These are phyloP conservation scores for Taenioides sp. DNA, from an alignment of 2,797 vertebrate genomes.

Conservation along the genomic window DNA sequence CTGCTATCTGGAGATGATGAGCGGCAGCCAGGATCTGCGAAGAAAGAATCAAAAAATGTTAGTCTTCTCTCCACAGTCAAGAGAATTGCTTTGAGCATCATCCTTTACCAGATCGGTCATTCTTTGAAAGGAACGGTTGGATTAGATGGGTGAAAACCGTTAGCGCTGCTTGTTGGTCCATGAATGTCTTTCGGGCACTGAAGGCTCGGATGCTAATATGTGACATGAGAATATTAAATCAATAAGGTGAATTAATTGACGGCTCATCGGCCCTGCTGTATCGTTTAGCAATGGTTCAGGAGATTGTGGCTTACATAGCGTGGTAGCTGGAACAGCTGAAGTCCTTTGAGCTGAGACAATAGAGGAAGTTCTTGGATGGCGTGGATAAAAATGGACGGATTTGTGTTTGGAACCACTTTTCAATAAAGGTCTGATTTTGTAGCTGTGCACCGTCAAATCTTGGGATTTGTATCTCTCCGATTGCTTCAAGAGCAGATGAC, in stretches of 20 bases:
- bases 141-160: too few species aligned
- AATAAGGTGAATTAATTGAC: neutral
- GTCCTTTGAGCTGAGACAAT: constrained; percentile 14
- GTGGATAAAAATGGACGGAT: constrained; percentile 47
- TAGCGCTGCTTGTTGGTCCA: constrained; percentile 24
- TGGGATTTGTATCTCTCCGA: constrained; percentile 44
- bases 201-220: constrained; percentile 26
- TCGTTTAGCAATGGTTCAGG: neutral
- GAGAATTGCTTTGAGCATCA: too few species aligned
- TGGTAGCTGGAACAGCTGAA: constrained; percentile 51
- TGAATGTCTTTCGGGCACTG: constrained; percentile 15
- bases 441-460: constrained; percentile 43
- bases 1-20: too few species aligned
- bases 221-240: constrained; percentile 17
- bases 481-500: constrained; percentile 47
- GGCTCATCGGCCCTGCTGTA: neutral
- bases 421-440: constrained; percentile 25
- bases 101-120: too few species aligned
- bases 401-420: constrained; percentile 38
- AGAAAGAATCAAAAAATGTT: too few species aligned
- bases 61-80: too few species aligned
- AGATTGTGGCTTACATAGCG: constrained; percentile 45
- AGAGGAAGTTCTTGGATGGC: constrained; percentile 47
- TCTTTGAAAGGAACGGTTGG: too few species aligned
- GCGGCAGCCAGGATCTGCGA: too few species aligned